phyloP scores from a whole-genome alignment of 2,113 vertebrate species.

The Alces alces region DNA sequence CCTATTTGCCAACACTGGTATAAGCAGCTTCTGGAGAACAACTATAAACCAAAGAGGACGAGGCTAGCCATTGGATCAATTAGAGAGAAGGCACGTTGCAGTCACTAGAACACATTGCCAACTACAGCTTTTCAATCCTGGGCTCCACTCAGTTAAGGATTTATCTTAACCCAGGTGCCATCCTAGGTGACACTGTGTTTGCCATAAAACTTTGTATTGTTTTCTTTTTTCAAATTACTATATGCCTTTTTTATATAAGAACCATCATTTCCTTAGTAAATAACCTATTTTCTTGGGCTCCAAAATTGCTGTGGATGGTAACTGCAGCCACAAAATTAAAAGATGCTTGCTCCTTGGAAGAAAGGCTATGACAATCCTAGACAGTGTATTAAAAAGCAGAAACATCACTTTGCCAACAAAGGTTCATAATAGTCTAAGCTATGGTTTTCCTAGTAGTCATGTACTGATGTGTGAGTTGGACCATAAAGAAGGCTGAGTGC shows the following conservation, averaged over 20 bases:
- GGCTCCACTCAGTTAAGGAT: neutral
- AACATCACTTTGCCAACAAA: neutral
- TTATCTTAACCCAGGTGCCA: neutral
- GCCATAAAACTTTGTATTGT: neutral
- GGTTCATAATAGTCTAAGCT: neutral
- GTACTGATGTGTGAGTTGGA: neutral
- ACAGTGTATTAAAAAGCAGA: neutral
- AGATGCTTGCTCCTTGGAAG: neutral
- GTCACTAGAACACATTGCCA: neutral
- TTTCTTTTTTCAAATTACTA: neutral
- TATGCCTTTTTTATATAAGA: neutral
- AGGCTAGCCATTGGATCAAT: neutral
- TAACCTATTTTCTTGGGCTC: neutral
- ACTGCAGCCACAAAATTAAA: neutral
- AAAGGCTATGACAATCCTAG: neutral
- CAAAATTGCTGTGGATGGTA: neutral
- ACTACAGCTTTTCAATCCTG: neutral
- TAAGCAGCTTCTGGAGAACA: neutral
- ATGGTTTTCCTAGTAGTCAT: neutral
- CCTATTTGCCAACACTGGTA: neutral
- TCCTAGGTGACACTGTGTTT: neutral
- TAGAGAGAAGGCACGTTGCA: neutral
- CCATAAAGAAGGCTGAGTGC: neutral
- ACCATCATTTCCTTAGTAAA: neutral
- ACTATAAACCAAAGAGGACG: neutral